Base-by-base conservation (phyloP, 2,888 invertebrate genomes). In the Rhyacophila evoluta region DNA sequence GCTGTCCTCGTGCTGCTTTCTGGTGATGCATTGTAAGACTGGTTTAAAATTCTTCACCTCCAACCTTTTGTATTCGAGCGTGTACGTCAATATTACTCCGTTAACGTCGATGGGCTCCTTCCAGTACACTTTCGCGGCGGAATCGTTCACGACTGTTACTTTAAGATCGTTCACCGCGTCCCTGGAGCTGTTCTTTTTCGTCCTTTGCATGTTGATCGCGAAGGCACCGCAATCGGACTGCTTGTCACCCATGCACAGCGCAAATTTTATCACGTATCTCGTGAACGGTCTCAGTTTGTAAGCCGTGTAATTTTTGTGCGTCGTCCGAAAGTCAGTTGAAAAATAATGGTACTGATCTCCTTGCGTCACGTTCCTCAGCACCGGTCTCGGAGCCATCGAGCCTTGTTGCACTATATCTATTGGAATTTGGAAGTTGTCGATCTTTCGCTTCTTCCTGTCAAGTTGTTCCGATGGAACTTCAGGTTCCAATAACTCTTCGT, bases 11-110 rank as follows among this genome's bases (percentile, higher is more conserved):
- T 85, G 84, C 1, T 84, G 81, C 33, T 84, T 83, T 33, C 86
- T 85, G 0, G 90, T 87, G 0, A 92, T 86, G 83, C 94, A 94
- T n/a, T 86, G 85, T 1, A 84, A 84, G 2, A 83, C 83, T 39
- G 86, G 85, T 69, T 85, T 86, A 1, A 86, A 85, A 76, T 87
- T 85, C 68, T 85, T 85, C 12, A 85, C 83, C 72, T 87, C 86
- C 0, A 84, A 79, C 76, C 86, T 86, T 79, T 87, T 88, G 83
- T 92, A 91, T 81, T 92, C 89, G 10, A 94, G 85, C 25, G 89
- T 88, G 84, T 94, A 95, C 0, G 91, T 89, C 5, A 94, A 87
- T 4, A 94, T 90, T 1, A 92, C 84, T 0, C 93, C 92, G 84
- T 95, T 95, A 0, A 94, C 93, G 27, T 88, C 82, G n/a, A 83